These are phyloP conservation scores for Acronicta leporina DNA, from an alignment of 2,888 invertebrate genomes.

Conservation along the genomic window DNA sequence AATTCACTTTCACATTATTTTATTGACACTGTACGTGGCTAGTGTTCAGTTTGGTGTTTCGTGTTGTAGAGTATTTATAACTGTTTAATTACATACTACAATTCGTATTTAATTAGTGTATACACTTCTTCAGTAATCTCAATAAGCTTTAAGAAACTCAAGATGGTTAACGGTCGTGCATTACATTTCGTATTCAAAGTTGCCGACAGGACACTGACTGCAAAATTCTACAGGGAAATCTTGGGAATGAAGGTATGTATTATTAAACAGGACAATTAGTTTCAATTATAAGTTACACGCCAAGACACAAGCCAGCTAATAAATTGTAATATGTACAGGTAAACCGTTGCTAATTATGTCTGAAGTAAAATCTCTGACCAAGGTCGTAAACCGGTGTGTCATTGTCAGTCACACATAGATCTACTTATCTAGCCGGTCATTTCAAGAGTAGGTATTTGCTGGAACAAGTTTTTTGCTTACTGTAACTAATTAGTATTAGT, in stretches of 20 bases:
- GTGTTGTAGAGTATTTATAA: not conserved
- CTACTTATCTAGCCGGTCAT: slow-evolving; percentile 2
- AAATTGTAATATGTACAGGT: too few species aligned
- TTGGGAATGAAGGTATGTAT: slow-evolving; percentile 97
- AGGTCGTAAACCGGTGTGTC: slow-evolving; percentile 15
- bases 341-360: not conserved
- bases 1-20: not conserved
- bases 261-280: too few species aligned
- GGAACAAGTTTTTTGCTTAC: too few species aligned
- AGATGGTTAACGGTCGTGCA: slow-evolving; percentile 92
- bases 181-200: slow-evolving; percentile 99
- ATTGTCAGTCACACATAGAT: not conserved
- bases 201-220: slow-evolving; percentile 95
- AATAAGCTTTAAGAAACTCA: slow-evolving; percentile 46
- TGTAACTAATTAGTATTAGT: too few species aligned
- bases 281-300: too few species aligned
- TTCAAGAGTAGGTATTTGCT: slow-evolving; percentile 6
- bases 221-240: slow-evolving; percentile 96
- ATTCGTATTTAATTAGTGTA: not conserved
- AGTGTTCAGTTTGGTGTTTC: slow-evolving; percentile 1
- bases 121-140: slow-evolving; percentile 43
- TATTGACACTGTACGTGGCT: slow-evolving; percentile 20
- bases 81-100: not conserved
- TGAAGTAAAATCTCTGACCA: slow-evolving; percentile 12
- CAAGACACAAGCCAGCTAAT: too few species aligned